phyloP scores from a whole-genome alignment of 2,797 vertebrate genomes.

The Chrysocyon brachyurus region DNA sequence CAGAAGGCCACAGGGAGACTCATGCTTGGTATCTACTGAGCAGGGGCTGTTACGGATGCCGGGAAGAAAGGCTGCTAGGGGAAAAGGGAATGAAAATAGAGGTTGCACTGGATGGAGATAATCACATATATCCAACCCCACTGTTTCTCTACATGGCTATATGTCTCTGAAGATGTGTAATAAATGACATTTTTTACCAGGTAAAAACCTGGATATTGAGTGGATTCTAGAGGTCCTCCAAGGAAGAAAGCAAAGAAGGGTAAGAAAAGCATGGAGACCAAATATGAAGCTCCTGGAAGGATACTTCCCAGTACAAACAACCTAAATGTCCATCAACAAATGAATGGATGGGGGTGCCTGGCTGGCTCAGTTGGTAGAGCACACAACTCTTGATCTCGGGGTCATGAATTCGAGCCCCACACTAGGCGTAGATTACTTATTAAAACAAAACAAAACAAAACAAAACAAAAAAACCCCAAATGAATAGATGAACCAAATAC shows the following conservation, averaged over 20 bases:
- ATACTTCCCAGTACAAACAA: not conserved
- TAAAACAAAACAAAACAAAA: not conserved
- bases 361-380: not conserved
- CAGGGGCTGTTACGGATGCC: accelerated
- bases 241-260: not conserved
- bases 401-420: not conserved
- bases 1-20: not conserved
- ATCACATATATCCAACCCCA: not conserved
- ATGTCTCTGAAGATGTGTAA: not conserved
- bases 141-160: not conserved
- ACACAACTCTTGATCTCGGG: not conserved
- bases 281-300: too few species aligned
- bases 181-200: not conserved
- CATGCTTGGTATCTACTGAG: not conserved
- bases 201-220: not conserved
- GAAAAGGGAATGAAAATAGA: not conserved
- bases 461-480: not conserved
- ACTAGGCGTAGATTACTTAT: not conserved
- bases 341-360: not conserved
- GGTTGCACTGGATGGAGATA: not conserved
- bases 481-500: not conserved
- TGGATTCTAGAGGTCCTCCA: not conserved
- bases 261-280: not conserved
- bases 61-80: not conserved
- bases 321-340: not conserved